Evolutionary conservation across 1,140 invertebrate genomes (phyloP).

Genomic region (Ridgeia piscesae): DNA sequence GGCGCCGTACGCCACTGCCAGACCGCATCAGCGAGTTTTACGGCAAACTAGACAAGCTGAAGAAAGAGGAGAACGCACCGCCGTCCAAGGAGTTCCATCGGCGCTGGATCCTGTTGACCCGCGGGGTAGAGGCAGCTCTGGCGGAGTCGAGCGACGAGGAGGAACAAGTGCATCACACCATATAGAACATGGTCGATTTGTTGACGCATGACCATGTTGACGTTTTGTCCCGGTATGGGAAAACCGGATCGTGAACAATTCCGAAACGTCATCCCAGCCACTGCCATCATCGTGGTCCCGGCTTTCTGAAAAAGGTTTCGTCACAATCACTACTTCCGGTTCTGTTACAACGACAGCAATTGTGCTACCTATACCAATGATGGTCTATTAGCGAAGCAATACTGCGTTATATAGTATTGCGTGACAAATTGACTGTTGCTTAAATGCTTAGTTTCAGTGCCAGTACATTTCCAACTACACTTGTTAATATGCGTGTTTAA

Average conservation of each 20-base stretch:
- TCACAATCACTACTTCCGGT: background rate
- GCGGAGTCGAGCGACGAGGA: background rate
- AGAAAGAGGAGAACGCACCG: background rate
- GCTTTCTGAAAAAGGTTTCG: background rate
- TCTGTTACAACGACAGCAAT: too few relatives aligned
- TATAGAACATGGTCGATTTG: background rate
- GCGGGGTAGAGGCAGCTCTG: background rate
- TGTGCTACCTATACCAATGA: too few relatives aligned
- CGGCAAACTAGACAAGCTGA: background rate
- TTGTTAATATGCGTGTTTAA: too few relatives aligned
- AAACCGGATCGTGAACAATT: too few relatives aligned
- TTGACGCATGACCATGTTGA: too few relatives aligned
- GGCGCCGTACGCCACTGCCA: background rate
- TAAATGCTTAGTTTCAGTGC: too few relatives aligned
- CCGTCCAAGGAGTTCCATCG: background rate
- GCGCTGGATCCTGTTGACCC: background rate
- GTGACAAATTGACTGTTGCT: too few relatives aligned
- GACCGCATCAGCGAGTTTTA: background rate
- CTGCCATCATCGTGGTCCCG: background rate
- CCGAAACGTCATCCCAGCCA: background rate
- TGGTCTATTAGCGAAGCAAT: too few relatives aligned
- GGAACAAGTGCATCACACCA: background rate
- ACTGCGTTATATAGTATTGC: too few relatives aligned
- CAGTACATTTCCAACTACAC: too few relatives aligned
- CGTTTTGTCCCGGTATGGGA: too few relatives aligned